phyloP scores from a whole-genome alignment of 2,113 vertebrate genomes.

The Neomonachus schauinslandi region DNA sequence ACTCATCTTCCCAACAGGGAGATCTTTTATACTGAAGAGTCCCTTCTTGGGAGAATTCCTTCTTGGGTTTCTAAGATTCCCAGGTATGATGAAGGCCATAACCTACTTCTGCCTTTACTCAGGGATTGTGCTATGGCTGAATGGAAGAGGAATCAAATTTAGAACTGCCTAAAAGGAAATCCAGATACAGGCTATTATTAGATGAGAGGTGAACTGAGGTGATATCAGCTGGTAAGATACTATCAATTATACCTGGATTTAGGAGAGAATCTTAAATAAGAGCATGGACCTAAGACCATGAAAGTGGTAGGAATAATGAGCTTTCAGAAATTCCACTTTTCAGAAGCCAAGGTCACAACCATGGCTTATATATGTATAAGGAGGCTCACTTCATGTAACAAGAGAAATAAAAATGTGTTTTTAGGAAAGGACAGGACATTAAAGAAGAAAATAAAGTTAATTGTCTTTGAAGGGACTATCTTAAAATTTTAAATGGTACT shows the following conservation, averaged over 20 bases:
- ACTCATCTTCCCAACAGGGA: neutral
- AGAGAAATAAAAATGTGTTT: conserved; percentile 23
- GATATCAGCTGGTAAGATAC: neutral
- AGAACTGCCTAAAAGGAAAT: conserved; percentile 33
- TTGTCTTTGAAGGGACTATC: neutral
- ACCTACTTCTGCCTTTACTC: neutral
- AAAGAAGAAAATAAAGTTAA: conserved; percentile 15
- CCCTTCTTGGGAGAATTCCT: neutral
- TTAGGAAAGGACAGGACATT: neutral
- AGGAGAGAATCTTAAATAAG: conserved; percentile 20
- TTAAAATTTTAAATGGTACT: neutral
- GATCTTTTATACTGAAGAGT: neutral
- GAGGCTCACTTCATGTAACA: neutral
- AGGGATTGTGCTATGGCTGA: neutral
- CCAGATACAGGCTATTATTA: neutral
- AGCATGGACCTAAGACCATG: neutral
- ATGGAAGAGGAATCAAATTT: neutral
- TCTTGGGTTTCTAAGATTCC: conserved; percentile 25
- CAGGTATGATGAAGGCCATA: neutral
- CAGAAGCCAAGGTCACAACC: neutral
- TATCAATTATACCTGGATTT: neutral
- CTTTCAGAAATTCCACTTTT: neutral
- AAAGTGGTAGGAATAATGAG: neutral
- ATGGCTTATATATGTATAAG: neutral
- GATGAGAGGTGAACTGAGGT: neutral